Conservation (phyloP, 2,888 invertebrate genomes). For the Thereva unica region DNA sequence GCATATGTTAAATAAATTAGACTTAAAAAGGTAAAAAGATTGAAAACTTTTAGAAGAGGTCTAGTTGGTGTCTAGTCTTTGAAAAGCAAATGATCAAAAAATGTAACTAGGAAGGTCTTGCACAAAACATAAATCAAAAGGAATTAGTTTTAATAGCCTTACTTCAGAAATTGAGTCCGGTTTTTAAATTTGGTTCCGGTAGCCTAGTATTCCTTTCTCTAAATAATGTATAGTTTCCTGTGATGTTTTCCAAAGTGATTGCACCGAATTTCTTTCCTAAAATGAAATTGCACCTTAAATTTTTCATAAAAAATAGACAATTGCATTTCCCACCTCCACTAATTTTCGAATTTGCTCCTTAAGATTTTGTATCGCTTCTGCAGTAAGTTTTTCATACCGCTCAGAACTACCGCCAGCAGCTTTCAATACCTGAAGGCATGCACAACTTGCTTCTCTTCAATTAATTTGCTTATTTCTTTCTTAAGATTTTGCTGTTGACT, state of each 20-base stretch:
- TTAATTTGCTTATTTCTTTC: slow-evolving; percentile 50
- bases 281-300: not conserved
- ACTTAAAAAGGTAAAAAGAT: too few relatives aligned
- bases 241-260: slow-evolving; percentile 69
- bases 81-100: too few relatives aligned
- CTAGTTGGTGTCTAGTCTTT: too few relatives aligned
- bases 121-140: slow-evolving; percentile 4
- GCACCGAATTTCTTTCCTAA: slow-evolving; percentile 69
- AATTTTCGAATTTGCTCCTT: slow-evolving; percentile 54
- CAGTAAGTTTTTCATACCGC: slow-evolving; percentile 47
- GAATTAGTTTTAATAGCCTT: not conserved
- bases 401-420: slow-evolving; percentile 38
- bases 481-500: slow-evolving; percentile 50
- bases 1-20: too few relatives aligned
- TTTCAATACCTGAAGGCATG: slow-evolving; percentile 42
- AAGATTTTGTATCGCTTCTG: slow-evolving; percentile 54
- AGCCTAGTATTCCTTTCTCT: slow-evolving; percentile 68
- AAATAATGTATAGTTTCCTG: slow-evolving; percentile 68
- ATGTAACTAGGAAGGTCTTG: too few relatives aligned
- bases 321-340: slow-evolving; percentile 48
- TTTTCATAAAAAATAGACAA: too few relatives aligned
- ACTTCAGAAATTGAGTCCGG: slow-evolving; percentile 47
- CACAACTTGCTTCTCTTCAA: slow-evolving; percentile 55
- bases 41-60: too few relatives aligned
- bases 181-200: slow-evolving; percentile 50